Evolutionary conservation across 2,888 invertebrate genomes (phyloP).

Genomic region (Perdita meconis): DNA sequence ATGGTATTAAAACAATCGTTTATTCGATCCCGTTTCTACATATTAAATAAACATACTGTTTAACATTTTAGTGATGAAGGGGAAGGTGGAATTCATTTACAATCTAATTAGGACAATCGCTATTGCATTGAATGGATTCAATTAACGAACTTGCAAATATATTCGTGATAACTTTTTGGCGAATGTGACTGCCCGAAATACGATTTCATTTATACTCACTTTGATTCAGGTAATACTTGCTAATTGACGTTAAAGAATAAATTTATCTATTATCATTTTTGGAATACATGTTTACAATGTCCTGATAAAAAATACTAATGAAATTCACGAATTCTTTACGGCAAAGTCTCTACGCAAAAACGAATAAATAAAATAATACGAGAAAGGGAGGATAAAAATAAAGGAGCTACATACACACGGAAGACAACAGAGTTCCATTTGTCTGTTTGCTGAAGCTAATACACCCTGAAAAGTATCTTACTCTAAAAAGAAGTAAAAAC

Average conservation of each 20-base stretch:
- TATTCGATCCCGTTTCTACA: too few species aligned
- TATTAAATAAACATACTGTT: too few species aligned
- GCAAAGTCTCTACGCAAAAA: constrained; percentile 7
- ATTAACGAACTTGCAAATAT: background rate
- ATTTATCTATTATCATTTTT: too few species aligned
- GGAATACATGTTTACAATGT: background rate
- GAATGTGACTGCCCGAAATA: too few species aligned
- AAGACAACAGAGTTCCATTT: constrained; percentile 38
- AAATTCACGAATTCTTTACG: background rate
- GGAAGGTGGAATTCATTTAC: background rate
- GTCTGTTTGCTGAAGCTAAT: constrained; percentile 25
- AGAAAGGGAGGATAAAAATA: constrained; percentile 6
- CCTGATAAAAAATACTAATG: background rate
- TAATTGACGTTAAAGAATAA: too few species aligned
- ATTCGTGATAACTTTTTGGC: too few species aligned
- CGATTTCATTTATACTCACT: too few species aligned
- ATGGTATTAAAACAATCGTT: too few species aligned
- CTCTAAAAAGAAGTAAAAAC: constrained; percentile 17
- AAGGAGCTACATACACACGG: background rate
- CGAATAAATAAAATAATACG: background rate
- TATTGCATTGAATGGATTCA: background rate
- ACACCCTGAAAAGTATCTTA: constrained; percentile 3
- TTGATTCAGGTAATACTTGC: too few species aligned
- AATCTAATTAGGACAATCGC: background rate
- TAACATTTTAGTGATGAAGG: background rate